A percentile compares a stretch with the other conserved stretches of the same genome.
phyloP scores from a whole-genome alignment of 2,888 invertebrate species.

The Lasioglossum vierecki region DNA sequence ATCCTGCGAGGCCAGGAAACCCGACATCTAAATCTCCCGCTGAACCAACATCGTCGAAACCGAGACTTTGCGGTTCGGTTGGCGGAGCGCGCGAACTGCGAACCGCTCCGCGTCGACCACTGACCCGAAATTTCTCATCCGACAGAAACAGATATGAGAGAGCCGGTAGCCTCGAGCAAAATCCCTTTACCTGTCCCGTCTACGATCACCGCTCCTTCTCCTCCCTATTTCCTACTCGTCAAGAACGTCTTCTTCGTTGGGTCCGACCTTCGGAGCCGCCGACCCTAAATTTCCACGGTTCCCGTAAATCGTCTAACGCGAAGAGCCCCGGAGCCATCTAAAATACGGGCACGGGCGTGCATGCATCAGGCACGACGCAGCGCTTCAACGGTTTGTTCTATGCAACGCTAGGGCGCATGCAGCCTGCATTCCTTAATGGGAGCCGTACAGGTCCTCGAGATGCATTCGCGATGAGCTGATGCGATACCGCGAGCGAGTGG shows the following conservation, averaged over 20 bases:
- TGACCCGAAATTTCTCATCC: slow-evolving; percentile 54
- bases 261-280: slow-evolving; percentile 34
- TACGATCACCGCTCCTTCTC: not conserved
- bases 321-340: slow-evolving; percentile 38
- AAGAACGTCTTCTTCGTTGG: slow-evolving; percentile 41
- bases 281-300: slow-evolving; percentile 57
- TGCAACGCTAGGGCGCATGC: slow-evolving; percentile 30
- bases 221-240: slow-evolving; percentile 9
- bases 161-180: not conserved
- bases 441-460: slow-evolving; percentile 35
- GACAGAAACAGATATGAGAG: slow-evolving; percentile 21
- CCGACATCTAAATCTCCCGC: slow-evolving; percentile 31
- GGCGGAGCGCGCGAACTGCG: slow-evolving; percentile 17
- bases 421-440: slow-evolving; percentile 46
- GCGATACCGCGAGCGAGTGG: slow-evolving; percentile 38
- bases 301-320: slow-evolving; percentile 62
- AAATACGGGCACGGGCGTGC: slow-evolving; percentile 67
- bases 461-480: slow-evolving; percentile 53
- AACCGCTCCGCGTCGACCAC: slow-evolving; percentile 45
- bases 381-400: slow-evolving; percentile 55
- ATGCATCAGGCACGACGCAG: slow-evolving; percentile 63
- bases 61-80: slow-evolving; percentile 49
- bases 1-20: slow-evolving; percentile 17
- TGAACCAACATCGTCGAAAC: slow-evolving; percentile 23
- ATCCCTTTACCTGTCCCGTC: not conserved